Percentiles rank a stretch among this genome's conserved stretches.
Evolutionary conservation across 2,113 vertebrate species (phyloP).

Genomic region (Pipa parva): DNA sequence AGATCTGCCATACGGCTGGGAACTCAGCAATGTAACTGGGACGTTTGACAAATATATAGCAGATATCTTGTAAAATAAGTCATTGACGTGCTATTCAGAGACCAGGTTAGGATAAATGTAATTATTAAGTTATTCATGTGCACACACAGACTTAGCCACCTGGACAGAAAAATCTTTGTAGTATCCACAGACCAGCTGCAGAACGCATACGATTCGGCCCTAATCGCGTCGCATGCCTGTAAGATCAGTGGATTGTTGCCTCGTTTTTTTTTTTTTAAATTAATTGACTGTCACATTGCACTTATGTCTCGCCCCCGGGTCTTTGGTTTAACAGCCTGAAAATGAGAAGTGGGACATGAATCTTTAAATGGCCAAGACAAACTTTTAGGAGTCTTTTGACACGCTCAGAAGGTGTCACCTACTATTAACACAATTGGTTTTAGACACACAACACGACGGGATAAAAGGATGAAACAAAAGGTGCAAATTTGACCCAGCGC

Average conservation of each 20-base stretch:
- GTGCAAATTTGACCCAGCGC: constrained; percentile 1
- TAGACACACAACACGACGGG: neutral
- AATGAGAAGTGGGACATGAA: constrained; percentile 14
- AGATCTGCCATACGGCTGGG: too few species aligned
- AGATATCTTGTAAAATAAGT: too few species aligned
- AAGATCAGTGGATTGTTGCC: neutral
- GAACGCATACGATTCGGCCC: neutral
- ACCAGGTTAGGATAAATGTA: too few species aligned
- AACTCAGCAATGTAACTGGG: too few species aligned
- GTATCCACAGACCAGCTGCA: neutral
- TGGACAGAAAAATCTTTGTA: neutral
- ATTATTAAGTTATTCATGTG: too few species aligned
- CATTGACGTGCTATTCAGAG: too few species aligned
- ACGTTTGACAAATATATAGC: too few species aligned
- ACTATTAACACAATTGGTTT: constrained; percentile 4
- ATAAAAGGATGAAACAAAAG: constrained; percentile 2
- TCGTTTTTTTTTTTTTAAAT: neutral
- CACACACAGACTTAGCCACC: neutral
- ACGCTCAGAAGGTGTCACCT: neutral
- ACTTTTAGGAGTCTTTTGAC: neutral
- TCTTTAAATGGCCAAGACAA: constrained; percentile 7
- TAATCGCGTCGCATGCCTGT: neutral
- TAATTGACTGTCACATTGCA: neutral
- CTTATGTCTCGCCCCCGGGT: neutral
- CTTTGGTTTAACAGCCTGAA: constrained; percentile 7